Evolutionary conservation across 2,888 invertebrate genomes (phyloP).

Genomic region (Pristionchus maxplancki): DNA sequence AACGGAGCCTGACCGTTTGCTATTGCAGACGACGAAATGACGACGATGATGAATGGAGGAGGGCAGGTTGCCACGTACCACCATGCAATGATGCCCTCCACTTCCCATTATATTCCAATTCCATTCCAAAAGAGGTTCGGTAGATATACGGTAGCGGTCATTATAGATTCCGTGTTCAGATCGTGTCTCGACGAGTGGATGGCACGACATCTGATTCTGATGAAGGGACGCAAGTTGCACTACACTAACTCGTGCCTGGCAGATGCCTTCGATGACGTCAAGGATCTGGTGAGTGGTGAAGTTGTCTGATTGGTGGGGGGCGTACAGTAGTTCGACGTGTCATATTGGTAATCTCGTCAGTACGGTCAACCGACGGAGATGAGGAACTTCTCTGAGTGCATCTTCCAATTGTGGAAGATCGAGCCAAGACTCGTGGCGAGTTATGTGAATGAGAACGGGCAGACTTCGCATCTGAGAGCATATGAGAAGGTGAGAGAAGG

Average conservation of each 20-base stretch:
- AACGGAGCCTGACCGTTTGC: neutral
- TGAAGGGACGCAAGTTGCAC: constrained; percentile 59
- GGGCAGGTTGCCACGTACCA: neutral
- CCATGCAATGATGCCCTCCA: neutral
- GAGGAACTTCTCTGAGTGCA: constrained; percentile 70
- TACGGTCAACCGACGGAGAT: constrained; percentile 58
- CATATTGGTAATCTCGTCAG: neutral
- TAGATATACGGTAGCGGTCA: neutral
- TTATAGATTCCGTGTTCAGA: neutral
- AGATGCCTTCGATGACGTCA: constrained; percentile 53
- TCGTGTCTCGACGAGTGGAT: constrained; percentile 57
- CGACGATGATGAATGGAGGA: neutral
- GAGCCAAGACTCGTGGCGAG: constrained; percentile 72
- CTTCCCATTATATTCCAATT: neutral
- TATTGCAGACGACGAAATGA: neutral
- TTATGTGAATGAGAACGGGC: constrained; percentile 62
- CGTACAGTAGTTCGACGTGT: neutral
- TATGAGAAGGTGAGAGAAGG: constrained; percentile 50
- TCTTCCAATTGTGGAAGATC: constrained; percentile 73
- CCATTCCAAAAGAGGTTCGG: neutral
- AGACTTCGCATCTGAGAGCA: constrained; percentile 46
- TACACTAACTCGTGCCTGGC: constrained; percentile 55
- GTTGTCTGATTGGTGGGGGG: neutral
- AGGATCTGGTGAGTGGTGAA: constrained; percentile 3
- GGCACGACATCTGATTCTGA: constrained; percentile 55